These are phyloP conservation scores for Sarcophaga rosellei DNA, from an alignment of 2,888 invertebrate species.

Conservation along the genomic window DNA sequence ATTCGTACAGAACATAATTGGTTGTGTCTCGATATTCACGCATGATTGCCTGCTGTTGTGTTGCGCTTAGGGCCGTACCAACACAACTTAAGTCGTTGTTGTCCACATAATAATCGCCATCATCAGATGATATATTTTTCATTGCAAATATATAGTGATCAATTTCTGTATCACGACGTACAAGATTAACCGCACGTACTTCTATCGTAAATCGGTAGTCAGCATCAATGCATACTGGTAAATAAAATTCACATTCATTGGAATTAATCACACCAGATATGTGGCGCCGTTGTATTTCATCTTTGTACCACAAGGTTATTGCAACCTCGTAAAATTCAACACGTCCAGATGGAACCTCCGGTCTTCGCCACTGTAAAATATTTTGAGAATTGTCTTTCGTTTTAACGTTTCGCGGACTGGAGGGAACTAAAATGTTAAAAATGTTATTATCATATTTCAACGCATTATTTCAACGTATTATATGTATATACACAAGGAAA, in stretches of 20 bases:
- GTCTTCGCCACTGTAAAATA: slow-evolving; percentile 82
- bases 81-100: slow-evolving; percentile 67
- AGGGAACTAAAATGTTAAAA: slow-evolving; percentile 70
- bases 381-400: slow-evolving; percentile 58
- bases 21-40: slow-evolving; percentile 34
- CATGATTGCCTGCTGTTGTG: slow-evolving; percentile 35
- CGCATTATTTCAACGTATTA: neutral
- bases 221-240: slow-evolving; percentile 71
- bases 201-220: slow-evolving; percentile 69
- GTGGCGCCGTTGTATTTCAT: slow-evolving; percentile 63
- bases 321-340: slow-evolving; percentile 83
- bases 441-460: slow-evolving; percentile 10
- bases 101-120: slow-evolving; percentile 36
- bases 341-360: slow-evolving; percentile 83
- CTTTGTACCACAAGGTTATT: slow-evolving; percentile 68
- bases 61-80: slow-evolving; percentile 32
- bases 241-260: slow-evolving; percentile 69
- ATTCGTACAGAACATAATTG: slow-evolving; percentile 66
- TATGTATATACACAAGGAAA: slow-evolving; percentile 25
- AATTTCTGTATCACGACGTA: slow-evolving; percentile 66
- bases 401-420: slow-evolving; percentile 69
- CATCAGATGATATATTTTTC: slow-evolving; percentile 54
- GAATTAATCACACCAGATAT: slow-evolving; percentile 70
- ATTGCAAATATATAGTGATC: slow-evolving; percentile 69
- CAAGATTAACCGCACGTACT: slow-evolving; percentile 75